Percentiles rank a stretch among this genome's conserved stretches.
Evolutionary conservation across 2,113 vertebrate species (phyloP).

Genomic region (Maccullochella peelii): DNA sequence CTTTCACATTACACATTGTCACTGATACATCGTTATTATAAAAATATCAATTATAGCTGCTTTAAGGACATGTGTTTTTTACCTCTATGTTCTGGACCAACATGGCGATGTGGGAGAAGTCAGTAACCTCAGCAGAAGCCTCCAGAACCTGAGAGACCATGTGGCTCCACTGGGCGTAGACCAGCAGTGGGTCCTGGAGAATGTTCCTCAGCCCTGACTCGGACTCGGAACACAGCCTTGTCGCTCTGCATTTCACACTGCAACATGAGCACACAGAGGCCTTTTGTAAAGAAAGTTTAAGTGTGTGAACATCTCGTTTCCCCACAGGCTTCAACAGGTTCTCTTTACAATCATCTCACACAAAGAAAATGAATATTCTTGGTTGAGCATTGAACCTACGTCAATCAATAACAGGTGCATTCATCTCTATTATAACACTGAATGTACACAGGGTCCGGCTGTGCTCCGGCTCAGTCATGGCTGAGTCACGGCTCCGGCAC

Average conservation of each 20-base stretch:
- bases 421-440: no score
- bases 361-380: no score
- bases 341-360: no score
- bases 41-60: not conserved
- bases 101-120: conserved; percentile 84
- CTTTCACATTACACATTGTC: not conserved
- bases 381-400: no score
- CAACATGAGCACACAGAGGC: conserved; percentile 19
- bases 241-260: conserved; percentile 88
- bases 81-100: conserved; percentile 90
- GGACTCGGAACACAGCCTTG: conserved; percentile 82
- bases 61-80: conserved; percentile 25
- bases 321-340: no score
- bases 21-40: not conserved
- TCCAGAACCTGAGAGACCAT: conserved; percentile 86
- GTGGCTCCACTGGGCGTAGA: conserved; percentile 87
- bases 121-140: conserved; percentile 79
- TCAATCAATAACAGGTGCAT: no score
- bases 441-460: not conserved
- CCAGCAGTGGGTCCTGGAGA: conserved; percentile 86
- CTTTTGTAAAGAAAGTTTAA: not conserved
- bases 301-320: no score
- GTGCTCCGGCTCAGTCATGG: no score
- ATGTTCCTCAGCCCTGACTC: conserved; percentile 82
- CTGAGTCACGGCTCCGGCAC: no score